These are phyloP conservation scores for Dendrolimus punctatus DNA, from an alignment of 1,140 invertebrate genomes.

Conservation along the genomic window DNA sequence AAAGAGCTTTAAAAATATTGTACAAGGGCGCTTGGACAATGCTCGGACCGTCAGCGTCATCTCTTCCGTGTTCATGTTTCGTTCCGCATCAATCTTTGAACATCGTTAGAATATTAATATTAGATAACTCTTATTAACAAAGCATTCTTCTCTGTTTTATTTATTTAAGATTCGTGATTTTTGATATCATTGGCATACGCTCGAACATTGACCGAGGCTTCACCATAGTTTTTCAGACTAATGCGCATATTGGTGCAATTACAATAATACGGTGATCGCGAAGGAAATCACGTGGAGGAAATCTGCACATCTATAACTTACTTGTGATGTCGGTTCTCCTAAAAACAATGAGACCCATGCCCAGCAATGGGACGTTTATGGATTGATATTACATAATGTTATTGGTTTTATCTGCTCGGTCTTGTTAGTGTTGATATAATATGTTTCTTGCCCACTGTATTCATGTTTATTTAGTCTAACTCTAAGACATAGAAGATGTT, in stretches of 20 bases:
- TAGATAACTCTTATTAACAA: slow-evolving; percentile 25
- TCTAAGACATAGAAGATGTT: too few relatives aligned
- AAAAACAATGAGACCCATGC: too few relatives aligned
- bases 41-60: slow-evolving; percentile 23
- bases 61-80: slow-evolving; percentile 54
- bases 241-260: background rate
- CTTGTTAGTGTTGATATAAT: too few relatives aligned
- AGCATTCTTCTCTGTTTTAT: slow-evolving; percentile 26
- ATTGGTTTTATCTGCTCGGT: too few relatives aligned
- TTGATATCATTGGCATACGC: slow-evolving; percentile 16
- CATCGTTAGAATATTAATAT: slow-evolving; percentile 54
- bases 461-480: too few relatives aligned
- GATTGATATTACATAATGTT: too few relatives aligned
- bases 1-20: slow-evolving; percentile 4
- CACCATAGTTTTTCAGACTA: slow-evolving; percentile 11
- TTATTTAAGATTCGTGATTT: slow-evolving; percentile 12
- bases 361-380: too few relatives aligned
- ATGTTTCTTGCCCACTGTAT: too few relatives aligned
- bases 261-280: too few relatives aligned
- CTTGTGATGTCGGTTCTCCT: too few relatives aligned
- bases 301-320: too few relatives aligned
- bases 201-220: background rate
- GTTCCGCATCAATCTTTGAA: slow-evolving; percentile 39
- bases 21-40: slow-evolving; percentile 54
- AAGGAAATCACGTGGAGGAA: too few relatives aligned